phyloP scores from a whole-genome alignment of 2,888 invertebrate species.

The Camptogramma bilineatum region DNA sequence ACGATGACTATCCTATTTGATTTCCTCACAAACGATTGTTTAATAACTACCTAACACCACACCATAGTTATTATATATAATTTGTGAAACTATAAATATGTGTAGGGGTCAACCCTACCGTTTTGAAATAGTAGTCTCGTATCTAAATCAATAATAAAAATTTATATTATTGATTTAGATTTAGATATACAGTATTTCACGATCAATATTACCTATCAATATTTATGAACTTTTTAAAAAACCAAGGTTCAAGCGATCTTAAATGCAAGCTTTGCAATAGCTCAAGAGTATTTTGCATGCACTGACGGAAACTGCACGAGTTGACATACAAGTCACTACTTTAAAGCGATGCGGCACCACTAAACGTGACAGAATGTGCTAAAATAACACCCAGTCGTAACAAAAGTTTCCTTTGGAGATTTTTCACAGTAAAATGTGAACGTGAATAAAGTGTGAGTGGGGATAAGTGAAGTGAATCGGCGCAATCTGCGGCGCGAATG shows the following conservation, averaged over 20 bases:
- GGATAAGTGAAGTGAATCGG: slow-evolving; percentile 69
- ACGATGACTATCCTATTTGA: background rate
- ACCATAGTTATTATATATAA: background rate
- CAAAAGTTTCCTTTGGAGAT: slow-evolving; percentile 8
- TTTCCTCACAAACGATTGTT: background rate
- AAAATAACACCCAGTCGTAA: background rate
- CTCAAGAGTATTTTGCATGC: background rate
- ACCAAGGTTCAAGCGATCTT: too few species aligned
- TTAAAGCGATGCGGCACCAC: background rate
- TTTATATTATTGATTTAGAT: too few species aligned
- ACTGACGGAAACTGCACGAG: background rate
- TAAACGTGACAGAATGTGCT: background rate
- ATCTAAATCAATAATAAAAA: too few species aligned
- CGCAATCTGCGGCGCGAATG: slow-evolving; percentile 69
- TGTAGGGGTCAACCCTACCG: background rate
- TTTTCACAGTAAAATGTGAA: slow-evolving; percentile 40
- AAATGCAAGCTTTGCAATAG: background rate
- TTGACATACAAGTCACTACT: background rate
- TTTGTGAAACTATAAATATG: background rate
- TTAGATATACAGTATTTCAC: too few species aligned
- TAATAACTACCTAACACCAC: background rate
- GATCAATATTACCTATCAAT: too few species aligned
- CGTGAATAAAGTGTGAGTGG: slow-evolving; percentile 54
- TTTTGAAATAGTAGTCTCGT: too few species aligned
- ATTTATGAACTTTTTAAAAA: background rate